Base-by-base conservation (phyloP, 2,888 invertebrate species). In the Conops quadrifasciatus region DNA sequence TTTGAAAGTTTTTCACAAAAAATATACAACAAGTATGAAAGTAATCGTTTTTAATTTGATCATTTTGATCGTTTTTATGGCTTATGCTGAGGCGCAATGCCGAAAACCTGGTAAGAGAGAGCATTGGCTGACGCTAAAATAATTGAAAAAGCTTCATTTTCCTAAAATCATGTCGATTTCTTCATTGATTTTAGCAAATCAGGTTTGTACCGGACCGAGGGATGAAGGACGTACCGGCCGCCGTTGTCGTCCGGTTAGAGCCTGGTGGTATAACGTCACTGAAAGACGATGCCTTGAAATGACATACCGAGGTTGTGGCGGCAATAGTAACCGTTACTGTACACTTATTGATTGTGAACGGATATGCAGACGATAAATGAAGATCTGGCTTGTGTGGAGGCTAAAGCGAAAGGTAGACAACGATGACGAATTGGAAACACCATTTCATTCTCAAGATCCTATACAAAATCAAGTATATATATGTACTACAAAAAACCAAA, bases 251-350 rank as follows among this genome's bases (percentile, higher is more conserved):
- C 2, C 15, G 7, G 45, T 21, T 26, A 24, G 47, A n/a, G 49
- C 64, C 28, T 64, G 64, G 64, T 64, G 51, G 47, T 64, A 64
- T n/a, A 28, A 49, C 26, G 9, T 16, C 15, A 19, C 13, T 15
- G 5, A 47, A 2, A 47, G 64, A 16, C 1, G 28, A n/a, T 64
- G 64, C 28, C 16, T 24, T 2, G n/a, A 15, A 9, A 66, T 66
- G 66, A 15, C 1, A 1, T 66, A 66, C 19, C 51, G 56, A 36
- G 66, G 66, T 4, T 66, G 66, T 56, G 66, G 66, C 26, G 66
- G 66, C 16, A 66, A 66, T n/a, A 21, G 13, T 26, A 66, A 66
- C 30, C 66, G 66, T 26, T 66, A 36, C 56, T 66, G 66, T 26
- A 24, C 49, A 26, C n/a, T 24, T 11, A 26, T n/a, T 24, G 64